Evolutionary conservation across 2,888 invertebrate genomes (phyloP), one percentile per base, ranked within the genome.

Genomic region (Tenodera sinensis): DNA sequence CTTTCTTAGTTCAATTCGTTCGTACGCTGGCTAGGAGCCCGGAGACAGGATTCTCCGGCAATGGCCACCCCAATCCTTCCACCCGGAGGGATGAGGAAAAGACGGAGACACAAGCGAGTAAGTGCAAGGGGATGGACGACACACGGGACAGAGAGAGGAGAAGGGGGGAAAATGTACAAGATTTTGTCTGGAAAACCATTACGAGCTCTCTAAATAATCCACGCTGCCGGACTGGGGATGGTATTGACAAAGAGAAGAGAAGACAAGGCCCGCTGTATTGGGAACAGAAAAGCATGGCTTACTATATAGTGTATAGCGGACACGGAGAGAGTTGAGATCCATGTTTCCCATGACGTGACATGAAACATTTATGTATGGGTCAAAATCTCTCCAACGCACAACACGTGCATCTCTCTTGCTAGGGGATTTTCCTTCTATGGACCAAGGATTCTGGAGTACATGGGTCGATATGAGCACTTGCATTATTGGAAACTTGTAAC

Each of bases 131-230:
- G 85, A 89, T 89, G 84, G 27, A 88, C 71, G 82, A 85, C 42
- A 87, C 83, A 71, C 54, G 54, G 54, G 54, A 71, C 54, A 87
- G 86, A 89, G 89, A 84, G 87, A 42, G 84, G 84, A 85, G 42
- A 83, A 71, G 47, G 88, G 34, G 84, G 30, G 54, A 88, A n/a
- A 87, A 87, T 88, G 90, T 84, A 90, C 89, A 90, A 90, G 90
- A 90, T 90, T 90, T 90, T 89, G 88, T 87, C 54, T 71, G 85
- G 89, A 83, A 89, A 88, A 88, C 90, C 90, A 90, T 90, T 90
- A 90, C 90, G 90, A 90, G 87, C 89, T 90, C 89, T 89, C 90
- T 90, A 90, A 90, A 90, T 90, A 90, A 90, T 90, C 90, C 90
- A 90, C 90, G 90, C 85, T 42, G 84, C 88, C 85, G 84, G 83